Percentiles rank a stretch among this genome's conserved stretches.
These are phyloP conservation scores for Peromyscus leucopus DNA, from an alignment of 2,113 vertebrate species.

Conservation along the genomic window DNA sequence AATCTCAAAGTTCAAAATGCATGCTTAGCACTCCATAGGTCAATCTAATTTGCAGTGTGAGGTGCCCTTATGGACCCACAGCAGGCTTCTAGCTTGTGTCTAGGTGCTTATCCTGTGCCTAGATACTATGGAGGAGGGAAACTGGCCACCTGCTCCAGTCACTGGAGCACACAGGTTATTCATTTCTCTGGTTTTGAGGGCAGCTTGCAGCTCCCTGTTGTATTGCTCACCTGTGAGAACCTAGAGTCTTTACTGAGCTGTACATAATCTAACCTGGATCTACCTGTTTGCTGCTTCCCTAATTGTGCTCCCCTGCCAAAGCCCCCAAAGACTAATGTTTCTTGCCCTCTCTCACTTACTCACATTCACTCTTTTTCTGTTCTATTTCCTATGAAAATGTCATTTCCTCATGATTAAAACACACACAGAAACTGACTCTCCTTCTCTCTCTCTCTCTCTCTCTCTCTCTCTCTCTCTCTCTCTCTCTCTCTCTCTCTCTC, in stretches of 20 bases:
- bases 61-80: not conserved
- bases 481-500: not conserved
- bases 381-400: not conserved
- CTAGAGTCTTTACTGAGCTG: not conserved
- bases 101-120: not conserved
- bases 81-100: not conserved
- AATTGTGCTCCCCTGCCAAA: not conserved
- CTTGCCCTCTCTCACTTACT: not conserved
- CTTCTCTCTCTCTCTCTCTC: not conserved
- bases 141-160: not conserved
- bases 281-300: not conserved
- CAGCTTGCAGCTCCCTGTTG: not conserved
- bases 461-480: no score
- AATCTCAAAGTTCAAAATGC: conserved; percentile 5
- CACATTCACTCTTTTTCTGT: not conserved
- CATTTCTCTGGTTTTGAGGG: not conserved
- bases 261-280: not conserved
- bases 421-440: not conserved
- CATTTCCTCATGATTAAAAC: not conserved
- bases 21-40: not conserved
- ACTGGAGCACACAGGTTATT: not conserved
- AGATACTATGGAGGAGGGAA: no score
- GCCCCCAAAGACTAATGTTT: not conserved
- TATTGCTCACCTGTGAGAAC: no score
- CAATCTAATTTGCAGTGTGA: not conserved